These are phyloP conservation scores for Lytechinus variegatus DNA, from an alignment of 35 echinoderm and acorn worm genomes.

Conservation along the genomic window DNA sequence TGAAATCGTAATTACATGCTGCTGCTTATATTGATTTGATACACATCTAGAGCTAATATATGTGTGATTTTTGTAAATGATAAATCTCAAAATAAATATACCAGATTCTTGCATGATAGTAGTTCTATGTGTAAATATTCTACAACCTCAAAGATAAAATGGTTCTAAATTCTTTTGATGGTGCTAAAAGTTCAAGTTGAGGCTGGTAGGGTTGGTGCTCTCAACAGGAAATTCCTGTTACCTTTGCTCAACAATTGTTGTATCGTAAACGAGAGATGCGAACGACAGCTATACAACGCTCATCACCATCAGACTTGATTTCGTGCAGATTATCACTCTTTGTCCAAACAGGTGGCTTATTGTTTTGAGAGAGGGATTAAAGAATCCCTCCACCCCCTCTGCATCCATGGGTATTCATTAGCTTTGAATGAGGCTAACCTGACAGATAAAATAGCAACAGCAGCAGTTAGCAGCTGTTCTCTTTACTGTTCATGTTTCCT, in stretches of 20 bases:
- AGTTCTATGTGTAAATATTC: too few species aligned
- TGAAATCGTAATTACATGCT: too few species aligned
- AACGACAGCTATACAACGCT: background rate
- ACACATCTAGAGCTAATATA: too few species aligned
- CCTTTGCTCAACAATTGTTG: background rate
- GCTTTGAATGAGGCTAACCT: background rate
- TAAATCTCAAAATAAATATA: too few species aligned
- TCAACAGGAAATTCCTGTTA: conserved; percentile 3
- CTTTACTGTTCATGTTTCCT: background rate
- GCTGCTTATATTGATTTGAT: too few species aligned
- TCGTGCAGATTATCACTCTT: background rate
- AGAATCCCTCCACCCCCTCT: background rate
- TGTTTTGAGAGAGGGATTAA: background rate
- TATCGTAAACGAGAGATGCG: background rate
- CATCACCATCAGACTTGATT: background rate
- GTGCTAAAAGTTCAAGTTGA: background rate
- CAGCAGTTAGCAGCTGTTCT: background rate
- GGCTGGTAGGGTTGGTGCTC: background rate
- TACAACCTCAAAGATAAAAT: too few species aligned
- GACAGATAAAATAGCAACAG: background rate
- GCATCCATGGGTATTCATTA: background rate
- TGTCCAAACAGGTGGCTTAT: background rate
- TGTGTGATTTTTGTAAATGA: too few species aligned
- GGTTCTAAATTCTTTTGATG: background rate
- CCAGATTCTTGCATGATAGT: too few species aligned